A percentile compares a stretch with the other conserved stretches of the same genome.
Conservation (phyloP, 2,888 invertebrate species). For the Dimorphilus gyrociliatus region DNA sequence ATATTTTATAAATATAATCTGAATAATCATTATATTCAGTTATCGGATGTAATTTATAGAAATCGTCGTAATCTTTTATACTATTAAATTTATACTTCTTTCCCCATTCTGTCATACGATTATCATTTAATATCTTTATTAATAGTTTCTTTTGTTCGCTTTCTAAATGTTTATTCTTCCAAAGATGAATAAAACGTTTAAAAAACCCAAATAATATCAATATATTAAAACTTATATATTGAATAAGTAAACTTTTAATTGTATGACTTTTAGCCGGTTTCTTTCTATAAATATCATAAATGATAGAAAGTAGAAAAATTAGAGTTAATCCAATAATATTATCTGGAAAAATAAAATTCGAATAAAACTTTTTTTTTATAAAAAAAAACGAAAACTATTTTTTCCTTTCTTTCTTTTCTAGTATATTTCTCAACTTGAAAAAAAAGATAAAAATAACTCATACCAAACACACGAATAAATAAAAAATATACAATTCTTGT, state of each 20-base stretch:
- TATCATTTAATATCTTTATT: constrained; percentile 5
- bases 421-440: too few species aligned
- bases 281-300: constrained; percentile 5
- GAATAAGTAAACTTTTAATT: constrained; percentile 6
- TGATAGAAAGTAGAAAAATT: too few species aligned
- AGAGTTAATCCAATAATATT: too few species aligned
- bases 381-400: too few species aligned
- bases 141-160: constrained; percentile 7
- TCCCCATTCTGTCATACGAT: constrained; percentile 8
- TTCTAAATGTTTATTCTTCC: background rate
- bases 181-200: background rate
- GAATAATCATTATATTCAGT: constrained; percentile 8
- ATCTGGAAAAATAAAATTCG: too few species aligned
- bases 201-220: too few species aligned
- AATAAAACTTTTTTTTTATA: too few species aligned
- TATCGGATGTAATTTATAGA: constrained; percentile 7
- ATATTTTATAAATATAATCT: constrained; percentile 6
- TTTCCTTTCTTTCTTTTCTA: too few species aligned
- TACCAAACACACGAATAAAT: too few species aligned
- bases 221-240: constrained; percentile 7
- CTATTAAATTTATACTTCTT: constrained; percentile 5
- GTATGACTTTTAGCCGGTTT: constrained; percentile 9
- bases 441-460: too few species aligned
- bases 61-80: constrained; percentile 8
- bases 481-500: too few species aligned